phyloP scores from a whole-genome alignment of 2,888 invertebrate genomes.

The Entomobrya multifasciata region DNA sequence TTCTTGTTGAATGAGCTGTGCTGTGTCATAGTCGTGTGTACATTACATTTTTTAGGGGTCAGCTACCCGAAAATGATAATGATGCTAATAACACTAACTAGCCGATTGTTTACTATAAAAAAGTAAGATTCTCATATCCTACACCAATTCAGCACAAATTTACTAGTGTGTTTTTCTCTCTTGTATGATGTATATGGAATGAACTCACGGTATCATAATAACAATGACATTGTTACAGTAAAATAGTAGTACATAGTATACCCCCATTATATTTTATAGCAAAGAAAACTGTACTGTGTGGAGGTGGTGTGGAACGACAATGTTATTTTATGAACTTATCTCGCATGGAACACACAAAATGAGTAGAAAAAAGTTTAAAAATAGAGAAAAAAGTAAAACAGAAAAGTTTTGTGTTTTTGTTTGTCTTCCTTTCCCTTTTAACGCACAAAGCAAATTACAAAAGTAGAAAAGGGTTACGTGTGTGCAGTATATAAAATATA shows the following conservation, averaged over 20 bases:
- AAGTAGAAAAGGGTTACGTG: background rate
- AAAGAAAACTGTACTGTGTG: background rate
- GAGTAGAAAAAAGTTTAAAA: slow-evolving; percentile 29
- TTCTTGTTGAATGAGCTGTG: background rate
- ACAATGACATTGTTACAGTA: background rate
- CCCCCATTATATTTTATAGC: slow-evolving; percentile 8
- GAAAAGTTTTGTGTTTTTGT: slow-evolving; percentile 1
- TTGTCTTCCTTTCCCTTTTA: background rate
- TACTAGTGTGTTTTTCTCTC: background rate
- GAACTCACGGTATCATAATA: background rate
- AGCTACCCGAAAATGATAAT: slow-evolving; percentile 67
- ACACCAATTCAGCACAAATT: slow-evolving; percentile 4
- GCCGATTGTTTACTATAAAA: slow-evolving; percentile 57
- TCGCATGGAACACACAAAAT: slow-evolving; percentile 7
- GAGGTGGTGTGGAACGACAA: background rate
- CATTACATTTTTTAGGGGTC: slow-evolving; percentile 53
- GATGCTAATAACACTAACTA: slow-evolving; percentile 65
- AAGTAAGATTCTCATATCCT: slow-evolving; percentile 35
- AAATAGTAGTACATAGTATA: background rate
- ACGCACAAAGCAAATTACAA: background rate
- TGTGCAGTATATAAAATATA: background rate
- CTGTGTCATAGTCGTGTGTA: background rate
- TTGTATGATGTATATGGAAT: background rate
- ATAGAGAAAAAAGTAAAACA: slow-evolving; percentile 3
- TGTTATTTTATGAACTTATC: slow-evolving; percentile 39